Conservation (phyloP, 2,888 invertebrate genomes). For the Achlya flavicornis region DNA sequence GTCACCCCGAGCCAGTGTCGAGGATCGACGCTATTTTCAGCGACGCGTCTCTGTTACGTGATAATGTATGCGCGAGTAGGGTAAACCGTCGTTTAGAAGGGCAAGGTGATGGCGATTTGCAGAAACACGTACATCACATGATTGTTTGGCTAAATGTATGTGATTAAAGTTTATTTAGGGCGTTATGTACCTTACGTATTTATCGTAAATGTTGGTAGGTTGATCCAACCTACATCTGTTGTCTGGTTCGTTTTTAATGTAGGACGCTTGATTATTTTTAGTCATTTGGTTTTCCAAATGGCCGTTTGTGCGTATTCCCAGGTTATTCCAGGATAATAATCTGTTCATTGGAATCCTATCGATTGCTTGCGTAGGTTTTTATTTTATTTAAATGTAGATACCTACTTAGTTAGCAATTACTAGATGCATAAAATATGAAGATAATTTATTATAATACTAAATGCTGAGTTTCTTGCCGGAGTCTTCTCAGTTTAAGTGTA, state of each 20-base stretch:
- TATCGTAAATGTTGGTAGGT: background rate
- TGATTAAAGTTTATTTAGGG: background rate
- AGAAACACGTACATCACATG: background rate
- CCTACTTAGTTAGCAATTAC: too few relatives aligned
- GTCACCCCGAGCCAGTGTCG: slow-evolving; percentile 10
- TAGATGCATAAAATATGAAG: too few relatives aligned
- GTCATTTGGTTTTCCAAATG: background rate
- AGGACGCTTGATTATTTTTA: too few relatives aligned
- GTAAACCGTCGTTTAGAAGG: slow-evolving; percentile 17
- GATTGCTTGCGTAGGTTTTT: too few relatives aligned
- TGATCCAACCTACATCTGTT: background rate
- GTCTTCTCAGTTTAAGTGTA: too few relatives aligned
- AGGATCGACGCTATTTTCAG: slow-evolving; percentile 38
- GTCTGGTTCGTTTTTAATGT: background rate
- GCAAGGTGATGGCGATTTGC: background rate
- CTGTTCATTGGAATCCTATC: too few relatives aligned
- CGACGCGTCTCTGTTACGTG: slow-evolving; percentile 24
- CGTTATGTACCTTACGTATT: background rate
- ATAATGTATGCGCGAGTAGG: slow-evolving; percentile 19
- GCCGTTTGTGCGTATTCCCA: too few relatives aligned
- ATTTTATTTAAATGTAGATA: too few relatives aligned
- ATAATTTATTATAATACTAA: too few relatives aligned
- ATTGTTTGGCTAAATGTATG: background rate
- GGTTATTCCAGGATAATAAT: too few relatives aligned
- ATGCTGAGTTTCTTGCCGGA: too few relatives aligned